Evolutionary conservation across 2,113 vertebrate species (phyloP).

Genomic region (Merops nubicus): DNA sequence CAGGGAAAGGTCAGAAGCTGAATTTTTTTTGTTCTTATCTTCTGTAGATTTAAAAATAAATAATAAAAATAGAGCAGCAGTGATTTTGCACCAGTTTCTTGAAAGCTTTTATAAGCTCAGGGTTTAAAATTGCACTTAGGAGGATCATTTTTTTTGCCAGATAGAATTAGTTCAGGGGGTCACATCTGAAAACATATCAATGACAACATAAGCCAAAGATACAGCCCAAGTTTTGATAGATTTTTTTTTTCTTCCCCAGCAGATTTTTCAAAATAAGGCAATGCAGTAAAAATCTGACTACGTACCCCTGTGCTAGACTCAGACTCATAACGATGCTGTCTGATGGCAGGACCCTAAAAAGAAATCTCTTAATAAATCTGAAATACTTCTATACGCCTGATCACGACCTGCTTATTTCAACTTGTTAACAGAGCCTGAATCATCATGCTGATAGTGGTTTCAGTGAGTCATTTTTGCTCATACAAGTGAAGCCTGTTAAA

Average conservation of each 20-base stretch:
- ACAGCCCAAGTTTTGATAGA: not conserved
- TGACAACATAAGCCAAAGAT: not conserved
- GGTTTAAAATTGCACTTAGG: not conserved
- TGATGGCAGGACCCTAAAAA: not conserved
- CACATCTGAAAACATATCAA: not conserved
- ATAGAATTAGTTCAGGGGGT: not conserved
- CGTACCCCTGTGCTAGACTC: not conserved
- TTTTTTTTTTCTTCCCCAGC: not conserved
- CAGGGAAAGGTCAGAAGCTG: not conserved
- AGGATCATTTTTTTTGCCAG: not conserved
- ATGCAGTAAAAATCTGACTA: not conserved
- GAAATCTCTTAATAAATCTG: constrained; percentile 46
- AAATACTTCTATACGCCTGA: not conserved
- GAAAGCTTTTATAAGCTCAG: not conserved
- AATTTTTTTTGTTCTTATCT: not conserved
- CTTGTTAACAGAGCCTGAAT: constrained; percentile 40
- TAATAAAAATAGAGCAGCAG: not conserved
- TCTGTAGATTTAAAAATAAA: not conserved
- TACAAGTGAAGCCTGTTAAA: constrained; percentile 6
- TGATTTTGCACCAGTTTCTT: not conserved
- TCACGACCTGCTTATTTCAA: constrained; percentile 38
- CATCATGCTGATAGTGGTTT: not conserved
- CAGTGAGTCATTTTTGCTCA: constrained; percentile 17
- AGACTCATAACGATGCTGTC: not conserved
- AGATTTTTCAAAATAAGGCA: not conserved